A percentile compares a stretch with the other conserved stretches of the same genome.
phyloP scores from a whole-genome alignment of 1,140 invertebrate genomes.

The Hydropsyche tenuis region DNA sequence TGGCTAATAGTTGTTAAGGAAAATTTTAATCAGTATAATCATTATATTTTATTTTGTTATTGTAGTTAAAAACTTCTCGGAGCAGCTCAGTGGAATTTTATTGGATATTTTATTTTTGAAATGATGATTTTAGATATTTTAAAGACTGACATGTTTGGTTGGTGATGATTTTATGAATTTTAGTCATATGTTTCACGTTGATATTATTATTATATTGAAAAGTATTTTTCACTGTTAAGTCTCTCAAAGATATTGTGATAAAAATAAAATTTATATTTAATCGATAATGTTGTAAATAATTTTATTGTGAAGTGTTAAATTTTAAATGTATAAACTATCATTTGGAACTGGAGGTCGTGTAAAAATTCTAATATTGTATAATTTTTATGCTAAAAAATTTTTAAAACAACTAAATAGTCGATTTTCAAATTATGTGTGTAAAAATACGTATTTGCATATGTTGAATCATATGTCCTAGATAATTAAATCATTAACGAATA shows the following conservation, averaged over 20 bases:
- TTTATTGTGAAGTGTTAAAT: constrained; percentile 6
- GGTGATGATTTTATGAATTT: background rate
- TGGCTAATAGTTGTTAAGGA: too few relatives aligned
- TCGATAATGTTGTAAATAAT: constrained; percentile 24
- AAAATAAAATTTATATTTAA: constrained; percentile 19
- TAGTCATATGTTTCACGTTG: too few relatives aligned
- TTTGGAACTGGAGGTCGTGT: background rate
- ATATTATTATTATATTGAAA: constrained; percentile 10
- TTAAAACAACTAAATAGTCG: background rate
- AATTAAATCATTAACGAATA: background rate
- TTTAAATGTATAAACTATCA: constrained; percentile 10
- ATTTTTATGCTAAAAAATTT: constrained; percentile 19
- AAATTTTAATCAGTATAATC: too few relatives aligned
- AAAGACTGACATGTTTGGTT: background rate
- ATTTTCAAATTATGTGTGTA: background rate
- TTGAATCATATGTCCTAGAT: background rate
- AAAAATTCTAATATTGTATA: constrained; percentile 12
- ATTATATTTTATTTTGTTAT: too few relatives aligned
- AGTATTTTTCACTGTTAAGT: constrained; percentile 22
- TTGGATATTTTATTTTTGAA: too few relatives aligned
- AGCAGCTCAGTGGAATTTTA: too few relatives aligned
- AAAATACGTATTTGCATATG: constrained; percentile 12
- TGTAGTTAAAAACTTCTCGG: too few relatives aligned
- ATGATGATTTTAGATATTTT: too few relatives aligned
- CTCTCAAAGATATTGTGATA: constrained; percentile 32